A percentile compares a stretch with the other conserved stretches of the same genome.
Conservation (phyloP, 2,113 vertebrate species). For the Atlantisia rogersi region DNA sequence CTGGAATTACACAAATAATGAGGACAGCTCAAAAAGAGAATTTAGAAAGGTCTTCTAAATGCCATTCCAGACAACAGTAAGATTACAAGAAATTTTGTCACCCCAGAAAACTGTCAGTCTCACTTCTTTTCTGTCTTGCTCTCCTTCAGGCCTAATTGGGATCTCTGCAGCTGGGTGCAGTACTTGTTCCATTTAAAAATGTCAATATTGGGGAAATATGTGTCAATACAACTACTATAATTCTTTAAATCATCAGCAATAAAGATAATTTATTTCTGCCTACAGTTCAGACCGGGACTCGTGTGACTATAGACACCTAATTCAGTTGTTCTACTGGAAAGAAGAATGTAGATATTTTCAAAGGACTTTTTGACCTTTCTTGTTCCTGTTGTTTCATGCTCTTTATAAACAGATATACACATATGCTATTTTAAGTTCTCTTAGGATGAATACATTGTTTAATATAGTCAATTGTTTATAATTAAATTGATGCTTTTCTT, state of each 20-base stretch:
- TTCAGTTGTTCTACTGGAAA: background rate
- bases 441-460: background rate
- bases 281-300: background rate
- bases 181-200: background rate
- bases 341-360: background rate
- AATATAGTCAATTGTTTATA: background rate
- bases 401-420: background rate
- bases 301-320: background rate
- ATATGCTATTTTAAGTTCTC: background rate
- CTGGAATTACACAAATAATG: constrained; percentile 22
- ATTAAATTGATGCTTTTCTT: background rate
- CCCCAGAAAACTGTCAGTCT: background rate
- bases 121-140: background rate
- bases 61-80: background rate
- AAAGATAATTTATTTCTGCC: background rate
- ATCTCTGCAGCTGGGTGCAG: background rate
- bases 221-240: background rate
- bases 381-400: background rate
- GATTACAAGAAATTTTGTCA: constrained; percentile 14
- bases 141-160: background rate
- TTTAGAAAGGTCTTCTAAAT: constrained; percentile 16
- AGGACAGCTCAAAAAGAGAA: background rate
- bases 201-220: background rate
- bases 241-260: background rate
- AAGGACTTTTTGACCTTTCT: background rate